phyloP scores from a whole-genome alignment of 2,888 invertebrate genomes.

The Dione vanillae region DNA sequence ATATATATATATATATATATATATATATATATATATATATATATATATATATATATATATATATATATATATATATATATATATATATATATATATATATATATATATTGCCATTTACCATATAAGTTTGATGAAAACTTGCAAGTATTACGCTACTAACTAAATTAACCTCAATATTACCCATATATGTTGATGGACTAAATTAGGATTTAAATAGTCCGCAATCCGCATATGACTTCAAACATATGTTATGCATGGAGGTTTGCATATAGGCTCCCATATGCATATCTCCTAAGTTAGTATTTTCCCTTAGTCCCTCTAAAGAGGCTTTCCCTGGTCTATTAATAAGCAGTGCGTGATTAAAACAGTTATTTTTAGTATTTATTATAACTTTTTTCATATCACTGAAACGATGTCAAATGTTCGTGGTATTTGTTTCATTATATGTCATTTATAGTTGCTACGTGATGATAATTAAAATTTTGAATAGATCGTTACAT shows the following conservation, averaged over 20 bases:
- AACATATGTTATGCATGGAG: too few species aligned
- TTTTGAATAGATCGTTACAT: too few species aligned
- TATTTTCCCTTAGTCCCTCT: too few species aligned
- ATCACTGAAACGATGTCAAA: not conserved
- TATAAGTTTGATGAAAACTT: not conserved
- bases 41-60: too few species aligned
- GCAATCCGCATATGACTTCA: too few species aligned
- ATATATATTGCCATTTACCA: too few species aligned
- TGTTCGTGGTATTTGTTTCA: not conserved
- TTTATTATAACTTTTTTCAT: conserved; percentile 5
- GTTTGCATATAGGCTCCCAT: too few species aligned
- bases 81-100: too few species aligned
- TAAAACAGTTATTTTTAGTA: conserved; percentile 19
- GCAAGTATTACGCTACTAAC: not conserved
- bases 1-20: too few species aligned
- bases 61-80: too few species aligned
- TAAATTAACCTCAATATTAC: not conserved
- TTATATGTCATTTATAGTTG: not conserved
- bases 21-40: too few species aligned
- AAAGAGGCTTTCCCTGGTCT: not conserved
- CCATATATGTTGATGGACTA: not conserved
- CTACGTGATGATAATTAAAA: conserved; percentile 1
- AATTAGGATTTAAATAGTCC: not conserved
- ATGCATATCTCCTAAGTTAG: too few species aligned
- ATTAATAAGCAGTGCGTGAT: conserved; percentile 25